A percentile compares a stretch with the other conserved stretches of the same genome.
phyloP scores from a whole-genome alignment of 2,888 invertebrate species.

The Sphaeridia pumilis region DNA sequence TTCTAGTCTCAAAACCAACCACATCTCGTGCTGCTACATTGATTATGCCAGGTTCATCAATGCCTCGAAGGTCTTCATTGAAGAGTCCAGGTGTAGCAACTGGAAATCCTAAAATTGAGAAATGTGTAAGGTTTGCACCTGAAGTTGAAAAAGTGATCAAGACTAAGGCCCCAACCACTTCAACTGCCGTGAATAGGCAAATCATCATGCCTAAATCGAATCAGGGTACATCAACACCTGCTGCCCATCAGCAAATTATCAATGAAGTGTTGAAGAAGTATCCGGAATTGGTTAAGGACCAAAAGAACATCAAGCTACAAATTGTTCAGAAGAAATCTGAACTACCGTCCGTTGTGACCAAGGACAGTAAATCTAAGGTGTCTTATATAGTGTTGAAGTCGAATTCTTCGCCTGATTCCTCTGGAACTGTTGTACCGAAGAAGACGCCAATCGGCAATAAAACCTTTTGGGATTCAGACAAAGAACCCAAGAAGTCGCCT shows the following conservation, averaged over 20 bases:
- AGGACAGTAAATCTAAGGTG: conserved; percentile 40
- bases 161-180: conserved; percentile 10
- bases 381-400: conserved; percentile 44
- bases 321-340: conserved; percentile 53
- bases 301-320: conserved; percentile 74
- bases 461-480: conserved; percentile 31
- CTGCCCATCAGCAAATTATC: conserved; percentile 73
- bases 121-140: conserved; percentile 48
- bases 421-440: conserved; percentile 26
- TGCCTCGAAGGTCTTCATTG: not conserved
- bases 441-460: conserved; percentile 18
- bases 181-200: not conserved
- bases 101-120: conserved; percentile 28
- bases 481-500: conserved; percentile 25
- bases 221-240: conserved; percentile 10
- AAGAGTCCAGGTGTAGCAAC: not conserved
- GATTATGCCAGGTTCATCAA: not conserved
- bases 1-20: conserved; percentile 5
- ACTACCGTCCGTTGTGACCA: conserved; percentile 9
- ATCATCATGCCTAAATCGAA: not conserved
- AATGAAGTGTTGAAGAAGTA: conserved; percentile 76
- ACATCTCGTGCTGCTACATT: not conserved
- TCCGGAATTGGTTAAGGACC: conserved; percentile 73
- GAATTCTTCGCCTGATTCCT: conserved; percentile 22
- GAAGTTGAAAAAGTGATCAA: conserved; percentile 45